These are phyloP conservation scores for Coranthus polyacanthus DNA, from an alignment of 2,797 vertebrate species.

Conservation along the genomic window DNA sequence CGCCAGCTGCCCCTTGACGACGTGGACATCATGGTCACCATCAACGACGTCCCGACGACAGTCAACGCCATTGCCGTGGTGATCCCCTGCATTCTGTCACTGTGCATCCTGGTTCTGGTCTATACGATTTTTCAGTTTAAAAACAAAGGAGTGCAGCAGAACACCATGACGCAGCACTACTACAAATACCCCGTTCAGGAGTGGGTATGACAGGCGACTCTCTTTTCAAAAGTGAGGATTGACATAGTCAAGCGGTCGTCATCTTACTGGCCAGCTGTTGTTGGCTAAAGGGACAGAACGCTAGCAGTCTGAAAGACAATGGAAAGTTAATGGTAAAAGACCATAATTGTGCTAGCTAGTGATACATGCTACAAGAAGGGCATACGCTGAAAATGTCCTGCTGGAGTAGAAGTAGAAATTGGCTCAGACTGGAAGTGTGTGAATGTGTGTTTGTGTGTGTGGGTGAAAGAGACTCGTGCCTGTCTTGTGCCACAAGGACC, in stretches of 20 bases:
- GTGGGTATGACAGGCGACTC: slow-evolving; percentile 92
- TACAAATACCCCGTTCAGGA: slow-evolving; percentile 99
- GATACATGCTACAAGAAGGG: slow-evolving; percentile 5
- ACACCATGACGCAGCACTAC: slow-evolving; percentile 88
- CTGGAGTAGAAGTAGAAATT: slow-evolving; percentile 29
- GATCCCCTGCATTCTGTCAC: slow-evolving; percentile 96
- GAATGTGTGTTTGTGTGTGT: slow-evolving; percentile 1
- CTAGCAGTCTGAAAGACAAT: slow-evolving; percentile 15
- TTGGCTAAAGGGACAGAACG: slow-evolving; percentile 5
- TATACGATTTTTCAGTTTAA: slow-evolving; percentile 99
- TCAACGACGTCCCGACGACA: slow-evolving; percentile 93
- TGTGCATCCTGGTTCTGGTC: slow-evolving; percentile 97
- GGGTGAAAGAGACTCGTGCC: slow-evolving; percentile 71
- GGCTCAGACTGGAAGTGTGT: slow-evolving; percentile 20
- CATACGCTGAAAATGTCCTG: slow-evolving; percentile 2
- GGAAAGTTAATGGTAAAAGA: slow-evolving; percentile 13
- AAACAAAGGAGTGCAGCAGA: slow-evolving; percentile 97
- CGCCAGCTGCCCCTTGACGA: slow-evolving; percentile 92
- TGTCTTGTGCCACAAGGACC: slow-evolving; percentile 72
- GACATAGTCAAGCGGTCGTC: not conserved
- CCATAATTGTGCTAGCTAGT: slow-evolving; percentile 19
- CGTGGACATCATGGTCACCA: slow-evolving; percentile 98
- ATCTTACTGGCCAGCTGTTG: slow-evolving; percentile 15
- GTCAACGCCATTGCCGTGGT: slow-evolving; percentile 98
- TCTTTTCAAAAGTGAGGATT: slow-evolving; percentile 39